Evolutionary conservation across 2,888 invertebrate genomes (phyloP).

Genomic region (Marronus borbonicus): DNA sequence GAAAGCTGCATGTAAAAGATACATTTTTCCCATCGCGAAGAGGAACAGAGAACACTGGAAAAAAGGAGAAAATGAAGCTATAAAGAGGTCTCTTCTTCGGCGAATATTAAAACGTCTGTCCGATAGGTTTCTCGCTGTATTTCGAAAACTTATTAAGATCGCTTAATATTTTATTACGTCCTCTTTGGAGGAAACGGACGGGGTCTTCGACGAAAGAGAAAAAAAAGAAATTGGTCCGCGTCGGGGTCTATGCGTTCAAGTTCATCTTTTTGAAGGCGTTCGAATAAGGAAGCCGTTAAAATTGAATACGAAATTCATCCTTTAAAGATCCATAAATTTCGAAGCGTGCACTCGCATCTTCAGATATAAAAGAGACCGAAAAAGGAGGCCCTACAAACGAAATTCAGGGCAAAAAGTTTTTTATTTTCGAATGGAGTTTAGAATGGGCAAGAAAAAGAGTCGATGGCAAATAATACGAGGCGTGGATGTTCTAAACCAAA

Average conservation of each 20-base stretch:
- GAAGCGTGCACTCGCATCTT: not conserved
- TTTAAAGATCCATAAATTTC: conserved; percentile 45
- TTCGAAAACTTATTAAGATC: conserved; percentile 41
- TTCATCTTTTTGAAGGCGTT: conserved; percentile 11
- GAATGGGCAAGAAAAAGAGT: conserved; percentile 1
- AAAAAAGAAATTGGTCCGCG: not conserved
- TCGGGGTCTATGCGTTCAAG: conserved; percentile 7
- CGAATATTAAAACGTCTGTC: conserved; percentile 27
- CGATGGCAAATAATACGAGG: conserved; percentile 10
- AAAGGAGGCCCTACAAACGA: not conserved
- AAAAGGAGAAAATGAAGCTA: not conserved
- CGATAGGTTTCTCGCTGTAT: conserved; percentile 18
- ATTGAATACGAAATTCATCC: conserved; percentile 41
- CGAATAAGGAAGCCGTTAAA: conserved; percentile 35
- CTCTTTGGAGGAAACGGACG: not conserved
- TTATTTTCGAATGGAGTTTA: conserved; percentile 1
- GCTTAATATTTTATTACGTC: conserved; percentile 45
- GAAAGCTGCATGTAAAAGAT: not conserved
- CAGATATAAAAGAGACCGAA: not conserved
- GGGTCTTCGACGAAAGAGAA: not conserved
- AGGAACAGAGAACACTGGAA: not conserved
- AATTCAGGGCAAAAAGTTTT: conserved; percentile 6
- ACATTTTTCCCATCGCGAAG: not conserved
- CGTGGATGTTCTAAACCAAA: no score
- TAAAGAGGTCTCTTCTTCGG: conserved; percentile 11